Conservation (phyloP, 2,888 invertebrate species). For the Thymelicus lineola region DNA sequence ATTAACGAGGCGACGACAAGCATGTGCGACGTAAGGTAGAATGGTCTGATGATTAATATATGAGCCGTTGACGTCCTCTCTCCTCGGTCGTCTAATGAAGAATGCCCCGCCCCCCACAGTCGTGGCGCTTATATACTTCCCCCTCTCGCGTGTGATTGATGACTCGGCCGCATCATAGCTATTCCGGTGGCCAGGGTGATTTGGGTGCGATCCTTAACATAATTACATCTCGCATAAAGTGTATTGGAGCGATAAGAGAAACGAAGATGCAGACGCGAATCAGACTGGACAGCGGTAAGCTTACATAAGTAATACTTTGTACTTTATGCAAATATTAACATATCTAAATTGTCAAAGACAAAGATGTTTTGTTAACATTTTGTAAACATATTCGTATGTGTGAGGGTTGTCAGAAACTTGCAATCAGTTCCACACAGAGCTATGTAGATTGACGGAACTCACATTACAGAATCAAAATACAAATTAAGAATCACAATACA, state of each 20-base stretch:
- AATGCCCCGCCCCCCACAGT: constrained; percentile 57
- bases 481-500: no score
- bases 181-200: constrained; percentile 57
- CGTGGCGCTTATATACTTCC: constrained; percentile 55
- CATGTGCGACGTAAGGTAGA: constrained; percentile 45
- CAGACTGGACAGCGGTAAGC: not conserved
- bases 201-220: constrained; percentile 69
- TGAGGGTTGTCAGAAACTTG: no score
- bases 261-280: constrained; percentile 38
- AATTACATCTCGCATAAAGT: constrained; percentile 53
- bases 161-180: constrained; percentile 67
- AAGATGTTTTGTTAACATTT: no score
- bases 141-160: constrained; percentile 69
- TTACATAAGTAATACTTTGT: no score
- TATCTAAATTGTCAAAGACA: no score
- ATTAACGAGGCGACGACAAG: constrained; percentile 44
- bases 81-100: constrained; percentile 65
- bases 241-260: constrained; percentile 46
- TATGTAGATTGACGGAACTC: no score
- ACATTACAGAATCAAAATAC: no score
- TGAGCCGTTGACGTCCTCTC: constrained; percentile 59
- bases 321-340: no score
- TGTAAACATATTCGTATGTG: no score
- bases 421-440: no score
- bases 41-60: constrained; percentile 65